Evolutionary conservation across 1,140 invertebrate genomes (phyloP).

Genomic region (Eufriesea mexicana): DNA sequence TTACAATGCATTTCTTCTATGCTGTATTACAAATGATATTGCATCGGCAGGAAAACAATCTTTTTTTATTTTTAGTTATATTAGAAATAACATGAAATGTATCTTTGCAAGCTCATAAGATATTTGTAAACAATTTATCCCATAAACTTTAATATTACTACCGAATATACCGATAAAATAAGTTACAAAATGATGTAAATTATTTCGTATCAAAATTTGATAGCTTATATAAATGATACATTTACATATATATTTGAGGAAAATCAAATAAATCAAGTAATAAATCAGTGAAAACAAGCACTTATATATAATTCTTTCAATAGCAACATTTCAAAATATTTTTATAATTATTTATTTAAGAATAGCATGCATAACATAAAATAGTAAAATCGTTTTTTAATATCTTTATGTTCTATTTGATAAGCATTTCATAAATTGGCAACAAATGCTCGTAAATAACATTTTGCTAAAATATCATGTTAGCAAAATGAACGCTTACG

Average conservation of each 20-base stretch:
- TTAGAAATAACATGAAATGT: background rate
- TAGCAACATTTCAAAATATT: slow-evolving; percentile 2
- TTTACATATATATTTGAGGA: slow-evolving; percentile 27
- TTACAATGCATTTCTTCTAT: slow-evolving; percentile 49
- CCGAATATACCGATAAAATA: slow-evolving; percentile 1
- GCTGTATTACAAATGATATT: background rate
- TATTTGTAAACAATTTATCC: background rate
- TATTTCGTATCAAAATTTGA: slow-evolving; percentile 5
- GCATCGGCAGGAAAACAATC: slow-evolving; percentile 3
- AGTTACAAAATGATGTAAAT: slow-evolving; percentile 20
- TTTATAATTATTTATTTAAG: slow-evolving; percentile 36
- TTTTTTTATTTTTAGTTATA: slow-evolving; percentile 7
- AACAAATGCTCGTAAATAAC: slow-evolving; percentile 66
- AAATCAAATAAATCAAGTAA: slow-evolving; percentile 16
- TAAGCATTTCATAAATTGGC: slow-evolving; percentile 71
- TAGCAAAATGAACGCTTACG: slow-evolving; percentile 62
- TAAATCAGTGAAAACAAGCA: background rate
- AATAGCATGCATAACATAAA: slow-evolving; percentile 43
- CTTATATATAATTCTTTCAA: slow-evolving; percentile 2
- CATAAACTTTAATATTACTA: background rate
- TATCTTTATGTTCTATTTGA: slow-evolving; percentile 46
- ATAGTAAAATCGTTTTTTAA: slow-evolving; percentile 35
- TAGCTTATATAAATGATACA: slow-evolving; percentile 6
- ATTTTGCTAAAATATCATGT: slow-evolving; percentile 60
- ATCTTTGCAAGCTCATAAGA: slow-evolving; percentile 14